A percentile compares a stretch with the other conserved stretches of the same genome.
Conservation (phyloP, 2,113 vertebrate genomes). For the Anolis carolinensis region DNA sequence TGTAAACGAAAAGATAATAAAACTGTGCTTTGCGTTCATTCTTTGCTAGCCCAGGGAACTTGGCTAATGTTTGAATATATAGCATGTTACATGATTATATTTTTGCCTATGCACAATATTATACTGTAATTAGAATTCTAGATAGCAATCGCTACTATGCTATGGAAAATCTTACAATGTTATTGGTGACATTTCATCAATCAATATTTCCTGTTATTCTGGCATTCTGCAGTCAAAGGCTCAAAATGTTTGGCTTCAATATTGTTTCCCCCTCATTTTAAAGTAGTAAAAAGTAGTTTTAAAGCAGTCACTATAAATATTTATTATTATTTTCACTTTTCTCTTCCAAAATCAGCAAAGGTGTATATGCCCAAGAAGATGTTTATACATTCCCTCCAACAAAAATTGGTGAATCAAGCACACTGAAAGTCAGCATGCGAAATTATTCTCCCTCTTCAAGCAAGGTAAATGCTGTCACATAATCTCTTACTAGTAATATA, state of each 20-base stretch:
- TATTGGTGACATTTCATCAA: background rate
- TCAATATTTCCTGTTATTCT: background rate
- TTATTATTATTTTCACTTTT: background rate
- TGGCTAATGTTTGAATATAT: background rate
- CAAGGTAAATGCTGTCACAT: conserved; percentile 67
- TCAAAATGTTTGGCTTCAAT: background rate
- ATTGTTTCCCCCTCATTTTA: background rate
- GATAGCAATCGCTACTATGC: background rate
- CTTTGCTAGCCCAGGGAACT: background rate
- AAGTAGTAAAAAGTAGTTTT: background rate
- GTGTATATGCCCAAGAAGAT: conserved; percentile 87
- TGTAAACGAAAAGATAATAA: conserved; percentile 29
- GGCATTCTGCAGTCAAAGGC: background rate
- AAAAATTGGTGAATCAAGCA: conserved; percentile 80
- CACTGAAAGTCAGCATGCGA: conserved; percentile 88
- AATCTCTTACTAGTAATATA: background rate
- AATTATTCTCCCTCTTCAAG: conserved; percentile 86
- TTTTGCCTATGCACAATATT: background rate
- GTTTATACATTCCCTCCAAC: conserved; percentile 85
- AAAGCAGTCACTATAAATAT: background rate
- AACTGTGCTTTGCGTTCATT: background rate
- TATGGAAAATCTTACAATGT: background rate
- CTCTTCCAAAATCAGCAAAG: conserved; percentile 73
- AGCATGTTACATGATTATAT: background rate
- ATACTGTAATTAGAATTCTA: background rate